A percentile compares a stretch with the other conserved stretches of the same genome.
phyloP scores from a whole-genome alignment of 2,888 invertebrate species.

The Coremacera marginata region DNA sequence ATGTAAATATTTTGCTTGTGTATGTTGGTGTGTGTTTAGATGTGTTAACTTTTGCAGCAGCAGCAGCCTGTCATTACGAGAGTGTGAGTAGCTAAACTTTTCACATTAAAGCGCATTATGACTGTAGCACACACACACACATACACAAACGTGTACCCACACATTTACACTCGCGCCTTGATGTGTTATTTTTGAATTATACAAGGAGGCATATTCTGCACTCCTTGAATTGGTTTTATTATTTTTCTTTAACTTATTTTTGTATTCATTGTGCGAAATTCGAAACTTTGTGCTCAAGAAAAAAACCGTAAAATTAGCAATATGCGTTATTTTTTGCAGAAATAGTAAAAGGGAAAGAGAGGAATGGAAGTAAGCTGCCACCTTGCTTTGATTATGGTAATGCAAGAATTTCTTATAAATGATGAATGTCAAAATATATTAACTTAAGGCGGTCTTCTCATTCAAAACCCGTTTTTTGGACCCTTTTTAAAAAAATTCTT shows the following conservation, averaged over 20 bases:
- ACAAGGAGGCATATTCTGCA: constrained; percentile 3
- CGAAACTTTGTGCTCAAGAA: neutral
- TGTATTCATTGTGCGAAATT: neutral
- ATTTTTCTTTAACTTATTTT: neutral
- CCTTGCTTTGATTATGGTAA: no score
- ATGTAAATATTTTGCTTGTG: neutral
- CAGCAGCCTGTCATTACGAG: constrained; percentile 4
- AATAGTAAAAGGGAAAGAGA: neutral
- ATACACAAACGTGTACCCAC: neutral
- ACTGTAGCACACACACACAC: neutral
- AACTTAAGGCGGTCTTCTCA: no score
- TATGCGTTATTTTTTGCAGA: neutral
- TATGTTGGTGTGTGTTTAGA: neutral
- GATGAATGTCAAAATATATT: no score
- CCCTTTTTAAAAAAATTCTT: no score
- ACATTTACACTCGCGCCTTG: neutral
- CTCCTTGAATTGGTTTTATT: neutral
- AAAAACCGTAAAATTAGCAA: neutral
- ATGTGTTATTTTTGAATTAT: constrained; percentile 14
- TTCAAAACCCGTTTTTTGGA: no score
- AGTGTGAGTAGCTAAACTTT: constrained; percentile 23
- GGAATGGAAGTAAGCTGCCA: neutral
- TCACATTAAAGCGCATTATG: constrained; percentile 32
- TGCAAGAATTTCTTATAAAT: no score
- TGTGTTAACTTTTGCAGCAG: neutral